Base-by-base conservation (phyloP, 2,113 vertebrate species). In the Ursus arctos region DNA sequence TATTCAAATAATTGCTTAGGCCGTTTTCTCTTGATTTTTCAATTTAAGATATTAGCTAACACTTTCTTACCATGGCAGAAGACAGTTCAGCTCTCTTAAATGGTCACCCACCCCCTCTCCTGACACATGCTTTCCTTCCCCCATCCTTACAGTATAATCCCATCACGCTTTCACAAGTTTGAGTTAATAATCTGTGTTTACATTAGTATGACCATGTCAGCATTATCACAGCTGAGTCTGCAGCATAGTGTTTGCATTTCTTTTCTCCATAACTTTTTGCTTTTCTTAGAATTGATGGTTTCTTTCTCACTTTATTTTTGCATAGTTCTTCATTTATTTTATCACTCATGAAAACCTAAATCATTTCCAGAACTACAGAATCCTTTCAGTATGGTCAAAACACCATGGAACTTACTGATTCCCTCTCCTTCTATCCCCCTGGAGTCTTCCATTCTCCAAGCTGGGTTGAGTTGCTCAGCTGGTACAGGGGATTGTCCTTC, bases 11-110 rank as follows among this genome's bases (percentile, higher is more conserved):
- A 19, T 36, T 43, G 18, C 13, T 31, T 67, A 74, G n/a, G 18
- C 31, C 69, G 36, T 33, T 91, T 93, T 93, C n/a, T 74, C 87
- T 69, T 72, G 22, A 74, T 71, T 84, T 88, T 79, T 91, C 71
- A 81, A 28, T 81, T 76, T 59, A 53, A 91, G 31, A 21, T 61
- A 65, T 49, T 91, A 88, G 36, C 55, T 72, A 53, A 36, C 53
- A 16, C 36, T 63, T 88, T 82, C 26, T 91, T 80, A 74, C 22
- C 40, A 18, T 49, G 28, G 33, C 28, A 82, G n/a, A 87, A 84
- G 47, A 91, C 0, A 1, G 49, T 61, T 57, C 6, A 43, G 21
- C 19, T 61, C 31, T 94, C 40, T 69, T 28, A 51, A 91, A 76
- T 24, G 10, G 72, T 28, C 40, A 74, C 13, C 72, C 36, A 51